A percentile compares a stretch with the other conserved stretches of the same genome.
phyloP scores from a whole-genome alignment of 2,888 invertebrate species.

The Dugesia japonica region DNA sequence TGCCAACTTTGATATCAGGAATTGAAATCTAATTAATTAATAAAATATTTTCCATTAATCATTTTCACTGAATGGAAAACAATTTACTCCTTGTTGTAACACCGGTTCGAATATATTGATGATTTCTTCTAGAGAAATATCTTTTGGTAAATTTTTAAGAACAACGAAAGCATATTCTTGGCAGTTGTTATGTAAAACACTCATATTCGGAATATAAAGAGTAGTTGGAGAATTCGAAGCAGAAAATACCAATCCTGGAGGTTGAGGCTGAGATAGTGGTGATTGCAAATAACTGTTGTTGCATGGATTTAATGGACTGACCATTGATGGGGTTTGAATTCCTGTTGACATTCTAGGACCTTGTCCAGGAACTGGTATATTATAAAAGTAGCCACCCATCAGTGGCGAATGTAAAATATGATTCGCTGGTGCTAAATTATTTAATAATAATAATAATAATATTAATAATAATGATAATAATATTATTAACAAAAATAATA shows the following conservation, averaged over 20 bases:
- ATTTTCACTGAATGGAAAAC: too few species aligned
- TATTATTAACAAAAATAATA: too few species aligned
- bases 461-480: too few species aligned
- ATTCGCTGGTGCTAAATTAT: not conserved
- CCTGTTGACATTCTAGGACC: not conserved
- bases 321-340: not conserved
- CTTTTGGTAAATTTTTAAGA: not conserved
- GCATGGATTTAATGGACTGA: not conserved
- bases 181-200: not conserved
- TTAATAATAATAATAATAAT: too few species aligned
- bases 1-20: not conserved
- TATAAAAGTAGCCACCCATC: not conserved
- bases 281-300: not conserved
- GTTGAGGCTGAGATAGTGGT: not conserved
- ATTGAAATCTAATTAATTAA: not conserved
- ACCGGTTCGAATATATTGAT: not conserved
- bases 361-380: not conserved
- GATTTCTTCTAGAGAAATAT: not conserved
- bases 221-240: not conserved
- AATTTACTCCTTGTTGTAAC: not conserved
- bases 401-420: not conserved
- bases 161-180: not conserved
- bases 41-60: not conserved
- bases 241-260: not conserved
- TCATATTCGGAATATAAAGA: not conserved